Conservation (phyloP, 64 coral and sea anemone species). For the Porites lutea region DNA sequence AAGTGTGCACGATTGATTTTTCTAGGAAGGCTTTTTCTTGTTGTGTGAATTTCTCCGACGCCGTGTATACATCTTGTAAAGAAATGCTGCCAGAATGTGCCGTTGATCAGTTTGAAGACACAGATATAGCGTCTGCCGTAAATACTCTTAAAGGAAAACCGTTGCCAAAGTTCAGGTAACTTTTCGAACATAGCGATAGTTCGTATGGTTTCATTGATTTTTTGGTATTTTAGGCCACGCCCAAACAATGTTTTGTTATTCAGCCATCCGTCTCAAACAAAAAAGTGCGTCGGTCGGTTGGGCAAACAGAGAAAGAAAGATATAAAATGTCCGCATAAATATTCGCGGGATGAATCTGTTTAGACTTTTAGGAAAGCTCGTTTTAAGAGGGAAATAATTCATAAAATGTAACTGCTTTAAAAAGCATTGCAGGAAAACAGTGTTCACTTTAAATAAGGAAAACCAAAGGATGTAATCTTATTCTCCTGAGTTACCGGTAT, state of each 20-base stretch:
- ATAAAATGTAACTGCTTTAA: conserved; percentile 9
- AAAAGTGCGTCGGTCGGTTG: neutral
- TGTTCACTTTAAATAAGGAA: conserved; percentile 1
- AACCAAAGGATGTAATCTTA: conserved; percentile 8
- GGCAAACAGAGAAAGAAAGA: conserved; percentile 13
- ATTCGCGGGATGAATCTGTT: neutral
- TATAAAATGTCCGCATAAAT: neutral
- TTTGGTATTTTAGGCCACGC: too few species aligned
- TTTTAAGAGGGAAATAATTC: neutral
- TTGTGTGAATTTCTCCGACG: neutral
- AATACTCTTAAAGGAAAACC: conserved; percentile 13
- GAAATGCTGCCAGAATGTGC: neutral
- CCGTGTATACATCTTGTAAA: neutral
- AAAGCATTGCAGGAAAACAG: conserved; percentile 5
- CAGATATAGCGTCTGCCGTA: too few species aligned
- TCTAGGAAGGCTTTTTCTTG: neutral
- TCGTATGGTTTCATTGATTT: too few species aligned
- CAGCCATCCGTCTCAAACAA: too few species aligned
- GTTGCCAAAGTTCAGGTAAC: conserved; percentile 15
- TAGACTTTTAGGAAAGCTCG: conserved; percentile 3
- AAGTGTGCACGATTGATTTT: too few species aligned
- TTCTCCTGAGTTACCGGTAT: neutral
- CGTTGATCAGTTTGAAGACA: neutral
- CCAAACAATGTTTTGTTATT: too few species aligned
- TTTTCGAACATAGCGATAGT: neutral